A percentile compares a stretch with the other conserved stretches of the same genome.
Evolutionary conservation across 2,113 vertebrate genomes (phyloP).

Genomic region (Sitta europaea): DNA sequence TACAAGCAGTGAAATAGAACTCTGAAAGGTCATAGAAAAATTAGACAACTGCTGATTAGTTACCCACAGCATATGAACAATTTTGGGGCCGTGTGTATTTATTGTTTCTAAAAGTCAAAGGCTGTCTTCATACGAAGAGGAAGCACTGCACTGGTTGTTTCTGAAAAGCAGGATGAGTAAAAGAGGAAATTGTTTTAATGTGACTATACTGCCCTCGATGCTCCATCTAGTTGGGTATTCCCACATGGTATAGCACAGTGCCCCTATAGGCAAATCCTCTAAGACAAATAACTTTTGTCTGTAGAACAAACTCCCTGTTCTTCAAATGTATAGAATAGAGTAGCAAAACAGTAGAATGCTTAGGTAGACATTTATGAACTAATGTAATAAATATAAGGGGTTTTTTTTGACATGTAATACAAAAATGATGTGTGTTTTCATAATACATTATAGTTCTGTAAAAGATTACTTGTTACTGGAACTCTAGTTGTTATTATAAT

Average conservation of each 20-base stretch:
- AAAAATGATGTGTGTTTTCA: slow-evolving; percentile 21
- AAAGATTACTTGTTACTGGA: slow-evolving; percentile 27
- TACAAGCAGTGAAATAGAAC: neutral
- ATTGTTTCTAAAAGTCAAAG: neutral
- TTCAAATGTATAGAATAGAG: slow-evolving; percentile 20
- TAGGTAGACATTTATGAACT: slow-evolving; percentile 41
- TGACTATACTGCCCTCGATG: neutral
- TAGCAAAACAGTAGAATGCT: neutral
- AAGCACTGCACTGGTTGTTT: slow-evolving; percentile 2
- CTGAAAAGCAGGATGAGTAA: neutral
- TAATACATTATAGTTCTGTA: slow-evolving; percentile 36
- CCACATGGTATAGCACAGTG: accelerated
- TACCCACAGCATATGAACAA: slow-evolving; percentile 20
- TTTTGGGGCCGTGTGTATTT: neutral
- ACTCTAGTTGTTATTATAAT: slow-evolving; percentile 51
- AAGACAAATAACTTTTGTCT: neutral
- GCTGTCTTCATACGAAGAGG: slow-evolving; percentile 5
- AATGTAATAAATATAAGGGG: slow-evolving; percentile 15
- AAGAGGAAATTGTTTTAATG: neutral
- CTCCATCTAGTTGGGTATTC: neutral
- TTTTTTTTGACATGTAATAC: neutral
- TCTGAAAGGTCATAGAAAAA: slow-evolving; percentile 1
- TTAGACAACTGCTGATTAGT: neutral
- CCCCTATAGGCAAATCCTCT: neutral
- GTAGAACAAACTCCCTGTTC: slow-evolving; percentile 6